phyloP scores from a whole-genome alignment of 1,140 invertebrate genomes.

The Hycleus cichorii region DNA sequence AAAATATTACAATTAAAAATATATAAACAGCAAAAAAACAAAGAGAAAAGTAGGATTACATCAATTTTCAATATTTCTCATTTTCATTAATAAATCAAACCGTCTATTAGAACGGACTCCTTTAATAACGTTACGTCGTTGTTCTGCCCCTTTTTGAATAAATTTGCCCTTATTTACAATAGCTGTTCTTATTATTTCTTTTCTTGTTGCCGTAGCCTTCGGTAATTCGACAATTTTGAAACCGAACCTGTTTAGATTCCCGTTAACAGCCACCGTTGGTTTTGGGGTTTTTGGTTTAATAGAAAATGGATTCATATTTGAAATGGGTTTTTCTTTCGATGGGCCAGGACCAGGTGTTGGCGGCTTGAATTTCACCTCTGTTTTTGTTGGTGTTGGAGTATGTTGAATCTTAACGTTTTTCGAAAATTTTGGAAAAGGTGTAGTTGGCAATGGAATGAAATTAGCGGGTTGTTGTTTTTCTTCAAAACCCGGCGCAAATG shows the following conservation, averaged over 20 bases:
- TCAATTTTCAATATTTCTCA: constrained; percentile 15
- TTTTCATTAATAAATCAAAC: constrained; percentile 58
- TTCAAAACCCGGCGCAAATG: background rate
- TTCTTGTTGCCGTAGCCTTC: background rate
- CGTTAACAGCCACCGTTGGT: background rate
- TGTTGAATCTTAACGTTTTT: background rate
- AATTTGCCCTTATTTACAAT: constrained; percentile 7
- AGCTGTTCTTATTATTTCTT: constrained; percentile 13
- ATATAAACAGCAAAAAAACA: background rate
- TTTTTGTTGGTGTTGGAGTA: background rate
- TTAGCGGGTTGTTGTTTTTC: background rate
- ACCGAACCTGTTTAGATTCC: background rate
- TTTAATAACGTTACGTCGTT: constrained; percentile 42
- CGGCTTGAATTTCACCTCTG: no score
- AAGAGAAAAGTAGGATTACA: background rate
- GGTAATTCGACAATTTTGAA: background rate
- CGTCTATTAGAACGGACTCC: constrained; percentile 57
- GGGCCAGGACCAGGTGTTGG: background rate
- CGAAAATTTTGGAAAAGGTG: background rate
- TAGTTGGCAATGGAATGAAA: constrained; percentile 6
- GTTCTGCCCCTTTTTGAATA: background rate
- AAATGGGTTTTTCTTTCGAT: background rate
- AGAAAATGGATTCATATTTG: background rate
- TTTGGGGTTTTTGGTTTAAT: background rate
- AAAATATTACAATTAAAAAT: background rate